Evolutionary conservation across 1,140 invertebrate species (phyloP), one percentile per base, ranked within the genome.

Genomic region (Anadara kagoshimensis): DNA sequence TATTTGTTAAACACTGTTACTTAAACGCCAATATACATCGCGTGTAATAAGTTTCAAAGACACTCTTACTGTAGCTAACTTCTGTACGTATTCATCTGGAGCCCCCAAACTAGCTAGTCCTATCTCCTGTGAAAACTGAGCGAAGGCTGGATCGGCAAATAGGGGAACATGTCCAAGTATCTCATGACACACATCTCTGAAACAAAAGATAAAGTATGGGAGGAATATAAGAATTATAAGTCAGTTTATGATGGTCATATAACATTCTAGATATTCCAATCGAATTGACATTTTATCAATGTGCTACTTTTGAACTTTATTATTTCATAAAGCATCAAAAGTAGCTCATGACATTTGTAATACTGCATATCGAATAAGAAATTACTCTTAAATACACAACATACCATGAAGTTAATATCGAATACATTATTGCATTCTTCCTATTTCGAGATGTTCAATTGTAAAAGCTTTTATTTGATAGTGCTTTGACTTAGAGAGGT

Each of bases 71-170:
- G 98, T 98, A 5, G 98, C 97, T 1, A 99, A 91, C 91, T 98
- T 98, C 85, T 99, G 95, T 68, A 99, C 94, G 85, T 94, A 98
- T 65, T 99, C 97, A 89, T 99, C 98, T 0, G 97, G 96, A 1
- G 97, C 97, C 10, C 98, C 98, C 0, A 99, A 92, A 0, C 97
- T 99, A 3, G 92, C 93, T 47, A 93, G 79, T 11, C 98, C 98
- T 69, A 99, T 98, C 90, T 98, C 97, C 88, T 99, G 98, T 0
- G 97, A 98, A 88, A 99, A 99, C 87, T 97, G 96, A 0, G 98
- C 98, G 90, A 99, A 99, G 20, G 94, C 93, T 0, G 96, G 95
- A 90, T 99, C 97, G 2, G 98, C 98, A 87, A 99, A 97, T 0
- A 99, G 91, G 0, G 98, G 98, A 12, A 95, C 97, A 89, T 99